Conservation (phyloP, 2,113 vertebrate species). For the Asarcornis scutulata region DNA sequence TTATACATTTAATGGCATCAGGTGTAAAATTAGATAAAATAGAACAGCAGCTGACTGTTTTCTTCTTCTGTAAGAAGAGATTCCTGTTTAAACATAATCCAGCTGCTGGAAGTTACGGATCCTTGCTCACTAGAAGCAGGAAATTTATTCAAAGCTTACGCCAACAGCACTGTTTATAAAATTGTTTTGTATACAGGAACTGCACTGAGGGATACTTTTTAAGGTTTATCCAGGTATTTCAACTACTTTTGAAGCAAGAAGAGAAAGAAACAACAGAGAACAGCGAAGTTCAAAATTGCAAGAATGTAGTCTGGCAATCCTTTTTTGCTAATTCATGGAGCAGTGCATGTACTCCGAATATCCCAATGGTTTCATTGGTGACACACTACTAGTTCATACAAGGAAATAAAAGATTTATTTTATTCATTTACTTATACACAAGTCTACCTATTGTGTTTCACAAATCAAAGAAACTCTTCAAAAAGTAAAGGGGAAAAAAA, state of each 20-base stretch:
- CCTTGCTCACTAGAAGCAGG: background rate
- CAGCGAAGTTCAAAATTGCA: background rate
- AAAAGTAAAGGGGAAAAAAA: background rate
- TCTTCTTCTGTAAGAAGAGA: background rate
- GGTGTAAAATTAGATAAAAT: background rate
- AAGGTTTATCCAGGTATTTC: background rate
- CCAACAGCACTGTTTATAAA: background rate
- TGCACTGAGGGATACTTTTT: background rate
- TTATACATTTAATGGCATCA: background rate
- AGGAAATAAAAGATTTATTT: background rate
- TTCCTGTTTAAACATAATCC: background rate
- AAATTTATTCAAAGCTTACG: constrained; percentile 27
- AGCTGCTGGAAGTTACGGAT: background rate
- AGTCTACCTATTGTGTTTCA: background rate
- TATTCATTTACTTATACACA: background rate
- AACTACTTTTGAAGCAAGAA: background rate
- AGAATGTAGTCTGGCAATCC: background rate
- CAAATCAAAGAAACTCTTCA: background rate
- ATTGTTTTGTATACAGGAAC: constrained; percentile 12
- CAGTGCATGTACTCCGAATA: background rate
- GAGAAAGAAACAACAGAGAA: background rate
- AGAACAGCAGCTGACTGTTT: background rate
- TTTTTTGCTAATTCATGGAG: background rate
- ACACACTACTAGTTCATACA: background rate
- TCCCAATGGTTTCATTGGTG: background rate